Base-by-base conservation (phyloP, 2,888 invertebrate species). In the Lamproptera curius region DNA sequence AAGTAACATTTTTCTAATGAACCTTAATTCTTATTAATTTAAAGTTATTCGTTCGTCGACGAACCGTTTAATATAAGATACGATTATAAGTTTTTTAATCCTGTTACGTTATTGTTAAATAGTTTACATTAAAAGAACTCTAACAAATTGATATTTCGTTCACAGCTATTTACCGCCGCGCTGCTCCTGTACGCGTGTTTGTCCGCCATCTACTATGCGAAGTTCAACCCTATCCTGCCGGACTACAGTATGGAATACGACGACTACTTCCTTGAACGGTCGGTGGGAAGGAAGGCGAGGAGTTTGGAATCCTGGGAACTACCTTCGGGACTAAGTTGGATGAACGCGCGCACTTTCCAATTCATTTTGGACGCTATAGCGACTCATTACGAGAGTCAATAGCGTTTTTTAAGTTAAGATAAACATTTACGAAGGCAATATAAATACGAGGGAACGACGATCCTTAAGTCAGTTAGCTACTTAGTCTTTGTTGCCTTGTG, bases 161-260 rank as follows among this genome's bases (percentile, higher is more conserved):
- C 89, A 57, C 87, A 95, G 95, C 89, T 95, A 38, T 93, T 93
- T 67, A 95, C 95, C 5, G 95, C 95, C 0, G 90, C 92, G 3
- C 84, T 95, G 34, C 89, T 95, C 20, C 91, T 95, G 59, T 95
- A 95, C 85, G 95, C 95, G 47, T 94, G 94, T 45, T 90, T 95
- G 62, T 95, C 95, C 1, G 95, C 95, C 46, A 93, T 95, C 66
- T 95, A 95, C 79, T 95, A 95, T 79, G 95, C 95, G 43, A 95
- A 95, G 77, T 94, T 95, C 72, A 95, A 95, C 78, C 94, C 95
- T 39, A 89, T 94, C 51, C 89, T 93, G n/a, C 91, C 92, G 46
- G 94, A 94, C 74, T 93, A 93, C 72, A 92, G 92, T 62, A 88
- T 90, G 70, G 91, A 92, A 62, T 93, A 94, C 67, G 92, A 92